phyloP scores from a whole-genome alignment of 2,113 vertebrate species.

The Oenanthe oenanthe region DNA sequence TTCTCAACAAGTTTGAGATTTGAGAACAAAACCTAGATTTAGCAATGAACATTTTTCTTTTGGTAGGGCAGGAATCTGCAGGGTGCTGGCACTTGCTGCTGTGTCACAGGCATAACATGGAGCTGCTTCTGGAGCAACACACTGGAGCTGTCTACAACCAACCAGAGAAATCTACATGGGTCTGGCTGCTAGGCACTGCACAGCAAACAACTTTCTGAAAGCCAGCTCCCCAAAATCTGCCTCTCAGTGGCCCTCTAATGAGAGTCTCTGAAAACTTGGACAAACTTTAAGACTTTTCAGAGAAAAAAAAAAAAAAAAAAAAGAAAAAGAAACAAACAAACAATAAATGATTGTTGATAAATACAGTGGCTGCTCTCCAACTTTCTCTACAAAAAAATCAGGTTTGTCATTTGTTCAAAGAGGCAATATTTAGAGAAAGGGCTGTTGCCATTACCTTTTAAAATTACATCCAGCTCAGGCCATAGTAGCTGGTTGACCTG shows the following conservation, averaged over 20 bases:
- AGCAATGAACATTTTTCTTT: background rate
- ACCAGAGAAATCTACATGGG: rapidly evolving
- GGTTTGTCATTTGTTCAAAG: background rate
- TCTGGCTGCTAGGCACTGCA: background rate
- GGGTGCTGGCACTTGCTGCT: background rate
- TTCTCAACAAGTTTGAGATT: conserved; percentile 19
- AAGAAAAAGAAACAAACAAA: background rate
- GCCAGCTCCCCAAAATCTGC: background rate
- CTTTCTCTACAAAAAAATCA: background rate
- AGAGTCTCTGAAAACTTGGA: background rate
- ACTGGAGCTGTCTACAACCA: background rate
- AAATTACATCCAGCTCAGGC: background rate
- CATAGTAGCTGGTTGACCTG: background rate
- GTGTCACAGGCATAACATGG: background rate
- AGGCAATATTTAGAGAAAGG: background rate
- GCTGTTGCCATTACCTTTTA: background rate
- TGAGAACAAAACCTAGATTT: background rate
- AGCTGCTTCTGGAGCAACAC: background rate
- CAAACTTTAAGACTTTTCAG: background rate
- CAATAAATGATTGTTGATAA: background rate
- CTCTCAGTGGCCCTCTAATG: background rate
- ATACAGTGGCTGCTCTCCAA: background rate
- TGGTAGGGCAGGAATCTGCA: background rate
- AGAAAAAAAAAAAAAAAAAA: background rate
- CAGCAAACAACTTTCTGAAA: background rate